Base-by-base conservation (phyloP, 2,888 invertebrate genomes). In the Heteromyza rotundicornis region DNA sequence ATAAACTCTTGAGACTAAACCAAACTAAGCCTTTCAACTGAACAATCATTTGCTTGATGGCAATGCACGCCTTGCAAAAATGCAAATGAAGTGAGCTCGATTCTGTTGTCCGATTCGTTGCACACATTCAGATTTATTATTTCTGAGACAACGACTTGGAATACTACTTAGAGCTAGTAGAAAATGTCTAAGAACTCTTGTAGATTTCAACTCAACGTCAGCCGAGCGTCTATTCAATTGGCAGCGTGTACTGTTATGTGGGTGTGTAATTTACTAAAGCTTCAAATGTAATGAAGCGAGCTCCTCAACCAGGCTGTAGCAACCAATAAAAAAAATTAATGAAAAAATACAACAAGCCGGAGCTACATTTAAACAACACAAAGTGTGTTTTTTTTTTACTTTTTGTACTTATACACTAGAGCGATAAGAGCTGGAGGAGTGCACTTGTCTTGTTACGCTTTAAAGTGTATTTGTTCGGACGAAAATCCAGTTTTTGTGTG, bases 401-500 rank as follows among this genome's bases (percentile, higher is more conserved):
- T 40, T 40, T 10, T 47, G n/a, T n/a, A n/a, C n/a, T 47, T 47
- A 19, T 47, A 20, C 47, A 47, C 47, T 47, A 3, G 7, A 47
- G 10, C 10, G 47, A 47, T 47, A 47, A 47, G 47, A 47, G 20
- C 19, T 47, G 47, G 20, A 19, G 16, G 40, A 40, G 47, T 47
- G 47, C 47, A 47, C 47, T 47, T 47, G 47, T 20, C 20, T 47
- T 47, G 47, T 47, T 17, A 47, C 17, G 47, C 47, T 47, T 47
- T 47, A 47, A 47, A 47, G 47, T 47, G 17, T 17, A 17, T 50
- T 49, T 49, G 49, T 55, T 23, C 16, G n/a, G 16, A n/a, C 8
- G 19, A 19, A 57, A 60, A 57, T 60, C 56, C 51, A 60, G 60
- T 57, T 60, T 60, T 35, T 40, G 35, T 54, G 17, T 12, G 47